Evolutionary conservation across 2,888 invertebrate species (phyloP), one percentile per base, ranked within the genome.

Genomic region (Netelia fuscicornis): DNA sequence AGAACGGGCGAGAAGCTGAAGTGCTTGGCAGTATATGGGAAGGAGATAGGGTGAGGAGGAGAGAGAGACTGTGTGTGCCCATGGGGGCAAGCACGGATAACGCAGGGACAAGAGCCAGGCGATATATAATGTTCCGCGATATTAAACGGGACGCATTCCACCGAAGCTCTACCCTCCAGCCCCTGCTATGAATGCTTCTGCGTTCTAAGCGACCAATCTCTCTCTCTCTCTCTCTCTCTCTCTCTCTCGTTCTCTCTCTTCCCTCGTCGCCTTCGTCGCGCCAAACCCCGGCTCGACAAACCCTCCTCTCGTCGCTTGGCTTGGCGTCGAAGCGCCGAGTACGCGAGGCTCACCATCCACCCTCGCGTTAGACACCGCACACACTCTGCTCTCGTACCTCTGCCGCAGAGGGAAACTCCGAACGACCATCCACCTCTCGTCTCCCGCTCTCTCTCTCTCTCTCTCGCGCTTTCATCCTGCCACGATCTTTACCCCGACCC

Each of bases 91-190:
- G 78, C 83, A 72, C 87, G 90, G 89, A 90, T 89, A 91, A 90
- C 89, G 88, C 89, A 91, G 91, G 92, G 91, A 91, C 92, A 91
- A 92, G 92, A 92, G 92, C 83, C 82, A 91, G 91, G 91, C 93
- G 93, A 93, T 93, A 93, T 93, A 93, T 93, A 93, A 93, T 93
- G 93, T 93, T 93, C 93, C 91, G 92, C 92, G 93, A 93, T 93
- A 93, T 93, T 93, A 93, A 93, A 93, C 93, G 93, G 93, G 92
- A 91, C 92, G 92, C 93, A 93, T 93, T 93, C 93, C 93, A 93
- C 91, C 90, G 90, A 90, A 91, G 90, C 92, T 17, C 13, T 91
- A 92, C 91, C 92, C 92, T 91, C 91, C 90, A 88, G 89, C 91
- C 91, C 88, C 91, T 90, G 90, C 90, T 91, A 91, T 92, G 92